Evolutionary conservation across 2,113 vertebrate genomes (phyloP).

Genomic region (Kryptolebias marmoratus): DNA sequence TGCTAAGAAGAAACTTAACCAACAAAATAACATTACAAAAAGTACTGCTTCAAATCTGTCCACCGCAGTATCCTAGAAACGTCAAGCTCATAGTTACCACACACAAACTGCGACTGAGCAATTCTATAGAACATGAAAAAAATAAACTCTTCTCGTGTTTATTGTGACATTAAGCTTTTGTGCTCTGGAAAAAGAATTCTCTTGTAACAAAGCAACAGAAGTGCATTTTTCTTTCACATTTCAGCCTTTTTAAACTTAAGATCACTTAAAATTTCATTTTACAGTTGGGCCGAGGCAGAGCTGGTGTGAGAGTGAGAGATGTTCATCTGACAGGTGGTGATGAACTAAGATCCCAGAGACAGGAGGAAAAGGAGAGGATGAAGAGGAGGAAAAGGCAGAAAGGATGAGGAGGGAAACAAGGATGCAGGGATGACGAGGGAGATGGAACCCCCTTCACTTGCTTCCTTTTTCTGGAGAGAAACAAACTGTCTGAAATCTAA

Average conservation of each 20-base stretch:
- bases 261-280: slow-evolving; percentile 43
- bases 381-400: slow-evolving; percentile 30
- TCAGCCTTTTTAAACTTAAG: slow-evolving; percentile 35
- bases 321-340: slow-evolving; percentile 75
- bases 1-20: no score
- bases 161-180: background rate
- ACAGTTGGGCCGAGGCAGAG: slow-evolving; percentile 53
- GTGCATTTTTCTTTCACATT: slow-evolving; percentile 6
- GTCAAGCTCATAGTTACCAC: background rate
- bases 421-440: slow-evolving; percentile 47
- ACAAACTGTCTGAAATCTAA: slow-evolving; percentile 64
- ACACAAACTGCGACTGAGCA: background rate
- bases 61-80: background rate
- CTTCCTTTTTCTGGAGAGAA: slow-evolving; percentile 49
- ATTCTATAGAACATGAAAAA: background rate
- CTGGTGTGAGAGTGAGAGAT: slow-evolving; percentile 37
- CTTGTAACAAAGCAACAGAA: background rate
- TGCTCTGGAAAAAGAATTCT: background rate
- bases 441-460: slow-evolving; percentile 65
- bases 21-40: background rate
- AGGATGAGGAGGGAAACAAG: slow-evolving; percentile 46
- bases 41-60: background rate
- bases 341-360: slow-evolving; percentile 56
- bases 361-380: slow-evolving; percentile 12
- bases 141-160: background rate